Evolutionary conservation across 2,888 invertebrate species (phyloP).

Genomic region (Kuschelorhynchus macadamiae): DNA sequence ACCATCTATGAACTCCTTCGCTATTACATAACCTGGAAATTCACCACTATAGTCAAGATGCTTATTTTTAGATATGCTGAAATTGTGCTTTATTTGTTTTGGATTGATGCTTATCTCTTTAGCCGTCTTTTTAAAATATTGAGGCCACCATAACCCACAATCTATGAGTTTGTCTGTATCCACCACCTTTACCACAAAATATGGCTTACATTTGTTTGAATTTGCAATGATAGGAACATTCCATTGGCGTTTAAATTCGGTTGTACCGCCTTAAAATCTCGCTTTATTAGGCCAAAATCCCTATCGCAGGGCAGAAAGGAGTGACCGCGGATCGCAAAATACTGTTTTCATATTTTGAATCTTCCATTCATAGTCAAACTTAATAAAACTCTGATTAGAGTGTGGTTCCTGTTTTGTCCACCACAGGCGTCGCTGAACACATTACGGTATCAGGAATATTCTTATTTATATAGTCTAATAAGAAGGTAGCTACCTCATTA

Average conservation of each 20-base stretch:
- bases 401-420: neutral
- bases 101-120: too few relatives aligned
- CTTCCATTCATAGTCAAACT: constrained; percentile 19
- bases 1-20: too few relatives aligned
- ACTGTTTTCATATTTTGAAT: constrained; percentile 24
- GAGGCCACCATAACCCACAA: too few relatives aligned
- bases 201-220: too few relatives aligned
- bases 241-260: constrained; percentile 27
- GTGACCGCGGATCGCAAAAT: constrained; percentile 31
- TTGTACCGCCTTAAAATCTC: constrained; percentile 12
- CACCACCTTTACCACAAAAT: too few relatives aligned
- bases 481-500: neutral
- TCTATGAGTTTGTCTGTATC: too few relatives aligned
- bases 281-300: constrained; percentile 46
- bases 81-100: too few relatives aligned
- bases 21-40: too few relatives aligned
- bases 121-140: too few relatives aligned
- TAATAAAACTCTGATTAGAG: constrained; percentile 16
- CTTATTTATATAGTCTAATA: neutral
- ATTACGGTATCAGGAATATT: neutral
- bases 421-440: constrained; percentile 2
- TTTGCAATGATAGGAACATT: constrained; percentile 1
- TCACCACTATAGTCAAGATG: too few relatives aligned
- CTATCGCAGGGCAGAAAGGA: constrained; percentile 29
- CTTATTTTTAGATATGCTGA: too few relatives aligned